Evolutionary conservation across 2,113 vertebrate genomes (phyloP).

Genomic region (Eidolon helvum): DNA sequence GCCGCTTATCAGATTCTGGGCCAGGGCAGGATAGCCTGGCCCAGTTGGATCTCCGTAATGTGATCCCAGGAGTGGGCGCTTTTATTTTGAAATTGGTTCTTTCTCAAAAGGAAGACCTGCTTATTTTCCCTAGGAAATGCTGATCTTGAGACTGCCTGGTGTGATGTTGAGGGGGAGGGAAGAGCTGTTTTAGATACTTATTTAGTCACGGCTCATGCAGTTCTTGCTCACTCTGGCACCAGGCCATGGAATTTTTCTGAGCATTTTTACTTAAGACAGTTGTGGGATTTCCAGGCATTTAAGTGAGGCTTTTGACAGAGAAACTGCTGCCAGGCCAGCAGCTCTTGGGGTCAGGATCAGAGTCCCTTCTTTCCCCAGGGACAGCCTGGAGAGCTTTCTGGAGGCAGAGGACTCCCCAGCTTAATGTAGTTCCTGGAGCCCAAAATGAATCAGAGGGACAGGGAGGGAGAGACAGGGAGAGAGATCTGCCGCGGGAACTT

Average conservation of each 20-base stretch:
- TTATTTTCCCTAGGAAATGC: neutral
- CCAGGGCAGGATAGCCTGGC: neutral
- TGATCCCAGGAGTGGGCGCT: neutral
- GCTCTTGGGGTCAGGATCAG: neutral
- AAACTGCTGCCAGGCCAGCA: neutral
- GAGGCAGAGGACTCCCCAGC: neutral
- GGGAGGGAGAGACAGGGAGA: neutral
- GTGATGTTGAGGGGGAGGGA: neutral
- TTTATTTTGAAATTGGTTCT: neutral
- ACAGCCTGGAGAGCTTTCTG: neutral
- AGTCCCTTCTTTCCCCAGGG: neutral
- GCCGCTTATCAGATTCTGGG: neutral
- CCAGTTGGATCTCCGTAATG: neutral
- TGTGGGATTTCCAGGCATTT: neutral
- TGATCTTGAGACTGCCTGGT: neutral
- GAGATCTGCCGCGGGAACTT: neutral
- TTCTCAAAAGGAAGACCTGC: neutral
- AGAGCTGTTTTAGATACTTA: neutral
- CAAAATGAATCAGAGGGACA: neutral
- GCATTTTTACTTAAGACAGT: neutral
- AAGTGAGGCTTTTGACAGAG: neutral
- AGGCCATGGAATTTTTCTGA: neutral
- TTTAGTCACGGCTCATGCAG: neutral
- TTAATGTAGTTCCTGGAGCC: neutral
- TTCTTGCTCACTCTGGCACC: neutral